Evolutionary conservation across 2,797 vertebrate genomes (phyloP).

Genomic region (Periophthalmus magnuspinnatus): DNA sequence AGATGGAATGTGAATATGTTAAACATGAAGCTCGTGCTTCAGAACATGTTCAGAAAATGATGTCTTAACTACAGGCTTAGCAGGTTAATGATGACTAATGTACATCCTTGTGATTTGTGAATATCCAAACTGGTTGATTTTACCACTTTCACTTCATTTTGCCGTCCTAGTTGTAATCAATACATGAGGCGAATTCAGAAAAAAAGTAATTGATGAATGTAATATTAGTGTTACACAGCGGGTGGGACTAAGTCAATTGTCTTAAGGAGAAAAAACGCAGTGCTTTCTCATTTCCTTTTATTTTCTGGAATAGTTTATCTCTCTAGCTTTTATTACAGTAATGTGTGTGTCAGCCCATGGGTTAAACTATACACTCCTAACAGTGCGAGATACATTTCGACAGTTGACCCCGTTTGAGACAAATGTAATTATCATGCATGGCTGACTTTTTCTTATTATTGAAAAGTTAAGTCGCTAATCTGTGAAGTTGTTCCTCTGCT

Average conservation of each 20-base stretch:
- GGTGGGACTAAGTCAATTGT: not conserved
- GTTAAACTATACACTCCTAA: constrained; percentile 46
- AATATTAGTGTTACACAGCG: no score
- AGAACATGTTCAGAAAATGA: no score
- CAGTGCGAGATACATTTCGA: constrained; percentile 65
- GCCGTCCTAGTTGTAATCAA: no score
- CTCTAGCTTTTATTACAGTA: constrained; percentile 14
- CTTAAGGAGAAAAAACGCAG: not conserved
- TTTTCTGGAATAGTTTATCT: constrained; percentile 18
- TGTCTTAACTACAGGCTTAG: no score
- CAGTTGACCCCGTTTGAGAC: constrained; percentile 72
- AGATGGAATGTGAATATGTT: no score
- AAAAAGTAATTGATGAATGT: no score
- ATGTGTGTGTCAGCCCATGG: constrained; percentile 25
- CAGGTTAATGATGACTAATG: no score
- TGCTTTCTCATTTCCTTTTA: constrained; percentile 7
- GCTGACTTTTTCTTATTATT: constrained; percentile 73
- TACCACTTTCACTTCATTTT: no score
- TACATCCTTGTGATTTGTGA: no score
- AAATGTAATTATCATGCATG: constrained; percentile 73
- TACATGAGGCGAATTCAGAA: no score
- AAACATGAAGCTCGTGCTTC: no score
- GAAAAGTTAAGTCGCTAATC: constrained; percentile 77
- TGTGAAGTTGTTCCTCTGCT: constrained; percentile 71
- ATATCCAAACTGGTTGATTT: no score